phyloP scores from a whole-genome alignment of 2,797 vertebrate species.

The Pitangus sulphuratus region DNA sequence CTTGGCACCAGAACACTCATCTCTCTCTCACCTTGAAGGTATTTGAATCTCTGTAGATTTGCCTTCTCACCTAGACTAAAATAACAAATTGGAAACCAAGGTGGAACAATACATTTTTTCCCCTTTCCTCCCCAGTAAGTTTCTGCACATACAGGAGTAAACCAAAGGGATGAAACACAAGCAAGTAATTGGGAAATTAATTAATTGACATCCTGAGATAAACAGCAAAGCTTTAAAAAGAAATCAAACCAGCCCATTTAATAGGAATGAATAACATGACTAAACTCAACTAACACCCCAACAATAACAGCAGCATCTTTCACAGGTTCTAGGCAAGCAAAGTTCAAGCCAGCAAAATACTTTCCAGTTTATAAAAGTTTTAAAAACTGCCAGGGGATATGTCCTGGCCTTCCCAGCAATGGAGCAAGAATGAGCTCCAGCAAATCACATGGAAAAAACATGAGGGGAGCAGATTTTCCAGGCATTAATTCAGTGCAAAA shows the following conservation, averaged over 20 bases:
- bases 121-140: background rate
- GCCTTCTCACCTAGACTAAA: background rate
- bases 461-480: slow-evolving; percentile 70
- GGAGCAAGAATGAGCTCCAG: slow-evolving; percentile 44
- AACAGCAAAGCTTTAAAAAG: background rate
- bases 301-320: slow-evolving; percentile 32
- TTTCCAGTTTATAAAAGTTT: slow-evolving; percentile 78
- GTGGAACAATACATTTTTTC: background rate
- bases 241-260: background rate
- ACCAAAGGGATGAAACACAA: background rate
- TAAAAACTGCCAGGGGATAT: slow-evolving; percentile 67
- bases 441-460: slow-evolving; percentile 68
- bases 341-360: slow-evolving; percentile 68
- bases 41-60: background rate
- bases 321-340: slow-evolving; percentile 34
- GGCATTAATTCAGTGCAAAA: slow-evolving; percentile 50
- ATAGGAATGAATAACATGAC: background rate
- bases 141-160: background rate
- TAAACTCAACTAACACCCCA: slow-evolving; percentile 31
- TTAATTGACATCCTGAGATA: background rate
- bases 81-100: slow-evolving; percentile 27
- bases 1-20: background rate
- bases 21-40: background rate
- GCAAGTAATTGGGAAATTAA: background rate
- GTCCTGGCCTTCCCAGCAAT: slow-evolving; percentile 52